Evolutionary conservation across 1,140 invertebrate genomes (phyloP).

Genomic region (Bemisia tabaci): DNA sequence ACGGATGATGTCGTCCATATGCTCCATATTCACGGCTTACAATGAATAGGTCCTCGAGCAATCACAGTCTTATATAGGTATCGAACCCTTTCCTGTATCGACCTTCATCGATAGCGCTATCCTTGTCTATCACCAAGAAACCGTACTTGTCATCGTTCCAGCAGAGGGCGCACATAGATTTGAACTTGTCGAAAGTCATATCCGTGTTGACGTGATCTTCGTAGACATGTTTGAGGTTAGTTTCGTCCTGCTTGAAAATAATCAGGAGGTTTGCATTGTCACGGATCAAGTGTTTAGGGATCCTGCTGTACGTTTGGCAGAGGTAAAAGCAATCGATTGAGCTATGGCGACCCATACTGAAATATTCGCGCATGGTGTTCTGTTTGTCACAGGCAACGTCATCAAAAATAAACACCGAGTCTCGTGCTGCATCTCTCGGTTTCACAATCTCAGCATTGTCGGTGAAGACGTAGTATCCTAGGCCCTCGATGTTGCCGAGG

Average conservation of each 20-base stretch:
- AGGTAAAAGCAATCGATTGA: slow-evolving; percentile 31
- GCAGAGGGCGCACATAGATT: slow-evolving; percentile 16
- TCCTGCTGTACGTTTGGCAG: slow-evolving; percentile 28
- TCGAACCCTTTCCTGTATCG: slow-evolving; percentile 16
- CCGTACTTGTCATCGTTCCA: slow-evolving; percentile 22
- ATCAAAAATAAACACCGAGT: slow-evolving; percentile 31
- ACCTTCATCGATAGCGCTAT: slow-evolving; percentile 20
- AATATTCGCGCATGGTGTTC: slow-evolving; percentile 21
- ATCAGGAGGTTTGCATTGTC: slow-evolving; percentile 31
- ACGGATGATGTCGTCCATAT: neutral
- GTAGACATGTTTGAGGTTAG: slow-evolving; percentile 31
- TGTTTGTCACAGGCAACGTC: slow-evolving; percentile 28
- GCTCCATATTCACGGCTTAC: slow-evolving; percentile 28
- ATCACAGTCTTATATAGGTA: neutral
- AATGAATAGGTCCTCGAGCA: slow-evolving; percentile 28
- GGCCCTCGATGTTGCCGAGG: slow-evolving; percentile 7
- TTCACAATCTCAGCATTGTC: slow-evolving; percentile 16
- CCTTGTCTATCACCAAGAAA: slow-evolving; percentile 26
- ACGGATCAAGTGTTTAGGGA: slow-evolving; percentile 30
- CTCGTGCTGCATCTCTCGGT: slow-evolving; percentile 17
- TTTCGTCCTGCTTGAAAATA: slow-evolving; percentile 30
- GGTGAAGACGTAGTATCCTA: slow-evolving; percentile 22
- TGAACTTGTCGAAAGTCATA: slow-evolving; percentile 23
- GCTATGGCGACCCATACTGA: slow-evolving; percentile 29
- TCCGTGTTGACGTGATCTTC: slow-evolving; percentile 30